phyloP scores from a whole-genome alignment of 2,888 invertebrate genomes.

The Drosophila robusta region DNA sequence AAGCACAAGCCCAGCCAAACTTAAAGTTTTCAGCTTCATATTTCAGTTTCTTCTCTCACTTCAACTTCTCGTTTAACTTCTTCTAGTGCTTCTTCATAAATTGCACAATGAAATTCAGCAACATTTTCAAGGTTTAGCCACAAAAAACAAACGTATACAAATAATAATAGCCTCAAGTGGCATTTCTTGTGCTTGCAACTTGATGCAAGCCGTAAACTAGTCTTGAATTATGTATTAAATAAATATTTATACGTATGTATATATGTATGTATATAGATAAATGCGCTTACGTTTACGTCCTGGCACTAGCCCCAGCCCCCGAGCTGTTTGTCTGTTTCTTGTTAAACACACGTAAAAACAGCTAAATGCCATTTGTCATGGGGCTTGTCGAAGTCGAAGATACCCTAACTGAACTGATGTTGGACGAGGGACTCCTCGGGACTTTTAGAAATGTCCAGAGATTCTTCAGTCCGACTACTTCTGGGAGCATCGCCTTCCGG shows the following conservation, averaged over 20 bases:
- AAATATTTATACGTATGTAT: slow-evolving; percentile 21
- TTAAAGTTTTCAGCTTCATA: slow-evolving; percentile 7
- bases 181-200: neutral
- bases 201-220: slow-evolving; percentile 27
- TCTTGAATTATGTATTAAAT: slow-evolving; percentile 29
- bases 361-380: neutral
- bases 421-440: neutral
- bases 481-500: too few species aligned
- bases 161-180: slow-evolving; percentile 4
- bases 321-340: slow-evolving; percentile 5
- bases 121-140: slow-evolving; percentile 1
- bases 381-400: neutral
- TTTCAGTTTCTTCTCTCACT: neutral
- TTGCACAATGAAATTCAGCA: slow-evolving; percentile 13
- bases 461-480: too few species aligned
- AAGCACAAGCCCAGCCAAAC: slow-evolving; percentile 40
- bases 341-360: slow-evolving; percentile 5
- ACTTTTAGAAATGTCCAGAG: too few species aligned
- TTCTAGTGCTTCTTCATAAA: slow-evolving; percentile 1
- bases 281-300: slow-evolving; percentile 8
- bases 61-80: too few species aligned
- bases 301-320: neutral
- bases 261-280: neutral
- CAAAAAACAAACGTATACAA: neutral
- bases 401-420: neutral